A percentile compares a stretch with the other conserved stretches of the same genome.
These are phyloP conservation scores for Diglossa cyanea DNA, from an alignment of 2,797 vertebrate species.

Conservation along the genomic window DNA sequence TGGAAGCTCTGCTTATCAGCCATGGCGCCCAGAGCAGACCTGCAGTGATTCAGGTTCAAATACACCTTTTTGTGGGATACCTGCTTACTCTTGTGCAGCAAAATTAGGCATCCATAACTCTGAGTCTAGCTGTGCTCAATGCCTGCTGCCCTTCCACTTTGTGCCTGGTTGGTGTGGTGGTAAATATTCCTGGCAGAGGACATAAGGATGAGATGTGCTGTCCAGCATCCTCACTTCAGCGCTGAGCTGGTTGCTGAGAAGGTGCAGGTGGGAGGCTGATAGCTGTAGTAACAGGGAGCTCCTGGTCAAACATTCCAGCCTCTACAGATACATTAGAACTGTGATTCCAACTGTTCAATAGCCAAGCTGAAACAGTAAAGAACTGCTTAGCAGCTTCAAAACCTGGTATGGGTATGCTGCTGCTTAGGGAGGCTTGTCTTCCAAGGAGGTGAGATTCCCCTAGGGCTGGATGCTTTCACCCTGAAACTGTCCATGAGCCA, in stretches of 20 bases:
- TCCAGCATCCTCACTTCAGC: neutral
- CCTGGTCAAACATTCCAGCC: neutral
- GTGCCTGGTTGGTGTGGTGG: neutral
- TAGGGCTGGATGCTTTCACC: neutral
- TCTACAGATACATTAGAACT: neutral
- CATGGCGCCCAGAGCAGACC: neutral
- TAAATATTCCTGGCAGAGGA: neutral
- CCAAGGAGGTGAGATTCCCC: neutral
- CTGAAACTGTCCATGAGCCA: neutral
- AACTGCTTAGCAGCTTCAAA: neutral
- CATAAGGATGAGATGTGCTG: neutral
- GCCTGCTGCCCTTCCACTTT: neutral
- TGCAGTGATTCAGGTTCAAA: neutral
- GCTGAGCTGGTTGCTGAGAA: neutral
- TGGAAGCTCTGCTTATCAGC: neutral
- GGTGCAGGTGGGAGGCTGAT: neutral
- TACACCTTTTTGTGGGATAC: neutral
- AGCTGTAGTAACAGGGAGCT: neutral
- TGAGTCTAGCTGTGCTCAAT: neutral
- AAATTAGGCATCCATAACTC: accelerated
- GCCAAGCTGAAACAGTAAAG: neutral
- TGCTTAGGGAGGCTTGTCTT: neutral
- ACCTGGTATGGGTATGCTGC: neutral
- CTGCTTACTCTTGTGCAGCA: neutral
- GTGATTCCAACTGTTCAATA: neutral